Conservation (phyloP, 2,797 vertebrate species). For the Limosa lapponica region DNA sequence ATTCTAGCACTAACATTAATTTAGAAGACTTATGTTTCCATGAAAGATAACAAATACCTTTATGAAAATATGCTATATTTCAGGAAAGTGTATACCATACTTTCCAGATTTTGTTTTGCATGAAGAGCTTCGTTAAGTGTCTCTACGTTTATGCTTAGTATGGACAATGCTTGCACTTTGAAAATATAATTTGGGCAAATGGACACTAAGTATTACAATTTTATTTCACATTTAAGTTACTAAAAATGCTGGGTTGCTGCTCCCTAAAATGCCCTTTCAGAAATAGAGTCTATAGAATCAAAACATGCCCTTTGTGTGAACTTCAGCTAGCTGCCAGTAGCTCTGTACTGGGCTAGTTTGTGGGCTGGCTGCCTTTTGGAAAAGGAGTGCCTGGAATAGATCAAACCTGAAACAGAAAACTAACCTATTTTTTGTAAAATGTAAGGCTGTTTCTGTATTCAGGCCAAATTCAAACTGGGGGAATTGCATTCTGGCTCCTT, state of each 20-base stretch:
- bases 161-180: slow-evolving; percentile 19
- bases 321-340: neutral
- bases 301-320: slow-evolving; percentile 8
- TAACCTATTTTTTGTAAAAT: neutral
- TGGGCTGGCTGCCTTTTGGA: neutral
- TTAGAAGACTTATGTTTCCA: neutral
- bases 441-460: neutral
- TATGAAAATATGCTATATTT: neutral
- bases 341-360: neutral
- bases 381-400: neutral
- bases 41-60: neutral
- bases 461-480: neutral
- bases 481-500: neutral
- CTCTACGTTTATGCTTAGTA: slow-evolving; percentile 23
- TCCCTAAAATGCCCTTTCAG: slow-evolving; percentile 29
- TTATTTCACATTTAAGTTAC: slow-evolving; percentile 61
- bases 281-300: slow-evolving; percentile 27
- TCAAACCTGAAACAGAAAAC: neutral
- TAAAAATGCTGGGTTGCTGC: slow-evolving; percentile 33
- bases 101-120: neutral
- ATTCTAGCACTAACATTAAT: neutral
- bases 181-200: slow-evolving; percentile 43
- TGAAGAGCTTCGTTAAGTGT: slow-evolving; percentile 4
- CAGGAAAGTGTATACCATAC: neutral
- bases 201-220: slow-evolving; percentile 36